phyloP scores from a whole-genome alignment of 2,888 invertebrate species.

The Calameuta idolon region DNA sequence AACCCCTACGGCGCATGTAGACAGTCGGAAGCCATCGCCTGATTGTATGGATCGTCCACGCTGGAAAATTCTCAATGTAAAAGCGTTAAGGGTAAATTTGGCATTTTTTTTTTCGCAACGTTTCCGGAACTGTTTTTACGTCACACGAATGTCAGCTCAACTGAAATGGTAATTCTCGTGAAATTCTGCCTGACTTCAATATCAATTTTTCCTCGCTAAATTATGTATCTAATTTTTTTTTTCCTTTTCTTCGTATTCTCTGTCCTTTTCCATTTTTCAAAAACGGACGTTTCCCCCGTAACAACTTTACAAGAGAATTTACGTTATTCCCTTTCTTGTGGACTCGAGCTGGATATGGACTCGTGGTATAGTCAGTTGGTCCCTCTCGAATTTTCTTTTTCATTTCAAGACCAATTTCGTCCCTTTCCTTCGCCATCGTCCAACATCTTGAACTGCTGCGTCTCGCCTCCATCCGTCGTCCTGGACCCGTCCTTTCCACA shows the following conservation, averaged over 20 bases:
- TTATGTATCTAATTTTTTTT: not conserved
- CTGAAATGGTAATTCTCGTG: not conserved
- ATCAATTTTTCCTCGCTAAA: not conserved
- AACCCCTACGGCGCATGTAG: not conserved
- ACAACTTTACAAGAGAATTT: not conserved
- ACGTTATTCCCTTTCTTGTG: not conserved
- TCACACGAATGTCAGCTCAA: not conserved
- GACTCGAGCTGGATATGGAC: not conserved
- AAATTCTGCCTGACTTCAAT: not conserved
- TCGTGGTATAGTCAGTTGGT: not conserved
- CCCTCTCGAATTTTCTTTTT: not conserved
- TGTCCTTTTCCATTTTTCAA: not conserved
- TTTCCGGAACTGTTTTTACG: not conserved
- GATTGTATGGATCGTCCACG: not conserved
- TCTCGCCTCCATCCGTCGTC: not conserved
- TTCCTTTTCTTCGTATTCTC: not conserved
- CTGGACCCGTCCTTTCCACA: slow-evolving; percentile 19
- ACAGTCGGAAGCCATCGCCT: not conserved
- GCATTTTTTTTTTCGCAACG: not conserved
- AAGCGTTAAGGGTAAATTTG: not conserved
- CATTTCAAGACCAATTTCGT: not conserved
- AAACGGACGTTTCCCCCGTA: not conserved
- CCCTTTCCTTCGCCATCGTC: not conserved
- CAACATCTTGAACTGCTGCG: not conserved
- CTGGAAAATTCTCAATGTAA: not conserved